Evolutionary conservation across 1,140 invertebrate species (phyloP), one percentile per base, ranked within the genome.

Genomic region (Pogonognathellus flavescens): DNA sequence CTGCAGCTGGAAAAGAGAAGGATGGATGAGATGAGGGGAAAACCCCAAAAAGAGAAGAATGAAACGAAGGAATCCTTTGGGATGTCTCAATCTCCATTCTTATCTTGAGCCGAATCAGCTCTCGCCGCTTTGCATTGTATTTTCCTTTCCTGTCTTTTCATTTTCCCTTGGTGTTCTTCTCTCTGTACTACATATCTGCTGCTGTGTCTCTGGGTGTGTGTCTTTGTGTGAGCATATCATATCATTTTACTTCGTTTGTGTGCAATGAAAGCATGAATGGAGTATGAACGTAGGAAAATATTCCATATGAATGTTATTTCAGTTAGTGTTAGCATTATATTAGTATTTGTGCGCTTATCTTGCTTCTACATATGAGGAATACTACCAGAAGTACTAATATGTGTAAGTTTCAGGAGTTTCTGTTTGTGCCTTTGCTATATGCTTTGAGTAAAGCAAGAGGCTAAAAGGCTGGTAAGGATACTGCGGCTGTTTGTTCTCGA

Each of bases 21-120:
- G 31, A 41, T 41, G 31, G 31, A 41, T 49, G 70, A 31, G 41
- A 76, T 76, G 70, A 76, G 70, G 70, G 70, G 70, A 76, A 72
- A 72, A 16, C 31, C 31, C 31, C 9, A 41, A 72, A 81, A 81
- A 53, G 80, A 81, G 80, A 81, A 81, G 53, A 81, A 59, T 81
- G 80, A 81, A 81, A 81, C 80, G 80, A 81, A 81, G 80, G 80
- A 81, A 81, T 81, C 80, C 80, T 81, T 55, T 25, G 80, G 80
- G 80, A 81, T 55, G 72, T 81, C 80, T 81, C 52, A 81, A 55
- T 81, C 80, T 81, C 80, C 80, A 81, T 81, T 81, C 50, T 81
- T 81, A 81, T 81, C 80, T 76, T 76, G 22, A 76, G 70, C 70
- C 70, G 70, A 76, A 76, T 76, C 70, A 76, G 70, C 70, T 76